A percentile compares a stretch with the other conserved stretches of the same genome.
These are phyloP conservation scores for Xestia c-nigrum DNA, from an alignment of 2,888 invertebrate genomes.

Conservation along the genomic window DNA sequence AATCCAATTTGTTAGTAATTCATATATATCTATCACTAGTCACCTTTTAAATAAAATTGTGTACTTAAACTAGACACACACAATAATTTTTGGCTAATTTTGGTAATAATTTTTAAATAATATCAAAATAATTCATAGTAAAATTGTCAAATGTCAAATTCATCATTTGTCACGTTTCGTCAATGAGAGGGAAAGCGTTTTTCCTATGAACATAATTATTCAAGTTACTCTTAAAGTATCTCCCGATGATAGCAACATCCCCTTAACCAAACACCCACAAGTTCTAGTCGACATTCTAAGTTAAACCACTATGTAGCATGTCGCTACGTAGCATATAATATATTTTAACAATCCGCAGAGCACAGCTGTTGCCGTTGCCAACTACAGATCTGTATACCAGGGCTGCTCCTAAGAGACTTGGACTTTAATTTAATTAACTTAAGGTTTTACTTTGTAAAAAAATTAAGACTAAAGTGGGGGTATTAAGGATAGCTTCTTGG, in stretches of 20 bases:
- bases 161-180: no score
- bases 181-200: no score
- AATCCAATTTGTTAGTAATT: no score
- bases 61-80: no score
- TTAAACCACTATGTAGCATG: conserved; percentile 48
- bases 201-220: no score
- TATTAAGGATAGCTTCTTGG: conserved; percentile 3
- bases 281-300: conserved; percentile 29
- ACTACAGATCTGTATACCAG: conserved; percentile 56
- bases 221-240: not conserved
- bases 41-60: no score
- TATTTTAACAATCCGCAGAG: conserved; percentile 67
- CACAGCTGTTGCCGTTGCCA: conserved; percentile 65
- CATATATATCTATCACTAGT: no score
- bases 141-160: no score
- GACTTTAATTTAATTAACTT: conserved; percentile 38
- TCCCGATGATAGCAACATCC: conserved; percentile 7
- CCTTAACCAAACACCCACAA: conserved; percentile 27
- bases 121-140: no score
- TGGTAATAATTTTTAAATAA: no score
- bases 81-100: no score
- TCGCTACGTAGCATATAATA: conserved; percentile 54
- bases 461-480: not conserved
- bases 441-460: conserved; percentile 18
- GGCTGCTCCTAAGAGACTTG: conserved; percentile 34